These are phyloP conservation scores for Cossypha heuglini DNA, from an alignment of 2,797 vertebrate genomes.

Conservation along the genomic window DNA sequence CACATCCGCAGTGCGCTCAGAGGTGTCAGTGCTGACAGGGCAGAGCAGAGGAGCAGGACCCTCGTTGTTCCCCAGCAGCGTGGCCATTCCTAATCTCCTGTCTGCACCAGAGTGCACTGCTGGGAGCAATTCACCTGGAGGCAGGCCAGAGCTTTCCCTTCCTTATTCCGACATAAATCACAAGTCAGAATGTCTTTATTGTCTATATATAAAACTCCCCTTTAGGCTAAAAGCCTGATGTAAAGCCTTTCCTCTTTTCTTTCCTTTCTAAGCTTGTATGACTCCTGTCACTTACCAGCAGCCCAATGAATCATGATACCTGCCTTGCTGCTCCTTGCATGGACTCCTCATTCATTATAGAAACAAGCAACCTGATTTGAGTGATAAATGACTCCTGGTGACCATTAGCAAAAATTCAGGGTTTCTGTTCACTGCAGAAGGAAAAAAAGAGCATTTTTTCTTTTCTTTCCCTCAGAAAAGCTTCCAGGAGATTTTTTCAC, in stretches of 20 bases:
- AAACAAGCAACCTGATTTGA: neutral
- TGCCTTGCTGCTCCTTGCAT: neutral
- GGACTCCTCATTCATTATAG: neutral
- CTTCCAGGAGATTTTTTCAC: neutral
- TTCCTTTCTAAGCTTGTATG: neutral
- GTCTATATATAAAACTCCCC: neutral
- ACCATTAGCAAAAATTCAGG: neutral
- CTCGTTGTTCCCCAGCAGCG: fast-evolving
- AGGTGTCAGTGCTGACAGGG: fast-evolving
- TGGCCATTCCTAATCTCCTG: neutral
- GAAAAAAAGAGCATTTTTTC: neutral
- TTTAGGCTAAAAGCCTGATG: neutral
- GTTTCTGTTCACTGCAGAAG: neutral
- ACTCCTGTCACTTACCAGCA: neutral
- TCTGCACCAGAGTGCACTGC: neutral
- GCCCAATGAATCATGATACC: neutral
- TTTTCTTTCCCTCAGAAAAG: neutral
- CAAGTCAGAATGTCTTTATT: neutral
- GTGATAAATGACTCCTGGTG: neutral
- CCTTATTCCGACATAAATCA: neutral
- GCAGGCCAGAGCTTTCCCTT: neutral
- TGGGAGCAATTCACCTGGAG: neutral
- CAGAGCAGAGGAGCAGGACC: neutral
- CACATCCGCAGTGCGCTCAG: neutral
- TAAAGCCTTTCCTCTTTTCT: neutral